Conservation (phyloP, 1,140 invertebrate genomes). For the Armadillidium nasatum region DNA sequence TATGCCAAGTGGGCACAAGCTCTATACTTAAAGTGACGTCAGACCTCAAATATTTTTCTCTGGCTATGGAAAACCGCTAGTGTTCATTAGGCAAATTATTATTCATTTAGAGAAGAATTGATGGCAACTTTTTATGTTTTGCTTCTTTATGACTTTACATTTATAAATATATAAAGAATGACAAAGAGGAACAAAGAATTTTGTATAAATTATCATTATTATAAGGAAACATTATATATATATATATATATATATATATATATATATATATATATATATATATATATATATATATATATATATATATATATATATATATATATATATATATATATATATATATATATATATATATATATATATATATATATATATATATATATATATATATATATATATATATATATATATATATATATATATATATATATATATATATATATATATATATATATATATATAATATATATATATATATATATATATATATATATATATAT, state of each 20-base stretch:
- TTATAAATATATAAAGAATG: too few relatives aligned
- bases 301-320: background rate
- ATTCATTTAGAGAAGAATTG: too few relatives aligned
- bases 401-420: background rate
- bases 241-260: constrained; percentile 15
- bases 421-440: constrained; percentile 11
- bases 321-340: constrained; percentile 5
- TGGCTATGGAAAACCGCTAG: too few relatives aligned
- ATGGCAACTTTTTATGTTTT: too few relatives aligned
- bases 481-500: too few relatives aligned
- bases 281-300: background rate
- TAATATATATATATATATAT: background rate
- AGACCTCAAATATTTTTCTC: too few relatives aligned
- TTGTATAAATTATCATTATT: background rate
- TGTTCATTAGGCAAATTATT: too few relatives aligned
- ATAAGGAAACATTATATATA: background rate
- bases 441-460: constrained; percentile 25
- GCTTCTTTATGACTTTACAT: too few relatives aligned
- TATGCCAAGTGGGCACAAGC: constrained; percentile 3
- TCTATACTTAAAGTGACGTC: background rate
- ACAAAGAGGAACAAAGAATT: background rate
- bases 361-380: constrained; percentile 15
- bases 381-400: background rate
- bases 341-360: constrained; percentile 15
- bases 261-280: background rate